Conservation (phyloP, 2,888 invertebrate species). For the Perizoma affinitatum region DNA sequence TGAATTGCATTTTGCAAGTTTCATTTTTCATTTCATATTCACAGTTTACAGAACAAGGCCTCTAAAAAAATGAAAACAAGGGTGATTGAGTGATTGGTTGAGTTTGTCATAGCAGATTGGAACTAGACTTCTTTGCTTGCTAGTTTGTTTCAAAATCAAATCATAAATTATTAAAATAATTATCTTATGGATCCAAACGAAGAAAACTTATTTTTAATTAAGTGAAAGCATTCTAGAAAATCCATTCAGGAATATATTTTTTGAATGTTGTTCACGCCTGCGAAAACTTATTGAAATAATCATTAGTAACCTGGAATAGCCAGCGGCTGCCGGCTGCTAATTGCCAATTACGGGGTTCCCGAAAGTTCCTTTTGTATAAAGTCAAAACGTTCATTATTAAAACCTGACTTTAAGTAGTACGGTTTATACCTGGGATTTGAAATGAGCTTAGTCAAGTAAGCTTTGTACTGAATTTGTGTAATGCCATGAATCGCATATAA, state of each 20-base stretch:
- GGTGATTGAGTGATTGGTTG: too few species aligned
- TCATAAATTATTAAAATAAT: too few species aligned
- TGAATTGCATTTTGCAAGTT: not conserved
- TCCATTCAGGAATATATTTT: slow-evolving; percentile 12
- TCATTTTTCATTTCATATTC: too few species aligned
- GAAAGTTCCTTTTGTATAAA: slow-evolving; percentile 46
- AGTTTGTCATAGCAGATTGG: too few species aligned
- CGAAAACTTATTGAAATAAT: slow-evolving; percentile 33
- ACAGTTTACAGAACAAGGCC: too few species aligned
- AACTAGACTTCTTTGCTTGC: too few species aligned
- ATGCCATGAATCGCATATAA: not conserved
- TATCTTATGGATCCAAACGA: too few species aligned
- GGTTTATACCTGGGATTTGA: slow-evolving; percentile 3
- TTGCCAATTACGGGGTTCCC: slow-evolving; percentile 57
- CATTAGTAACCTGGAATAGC: slow-evolving; percentile 38
- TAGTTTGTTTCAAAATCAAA: too few species aligned
- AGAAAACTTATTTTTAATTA: too few species aligned
- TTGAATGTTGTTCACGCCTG: slow-evolving; percentile 12
- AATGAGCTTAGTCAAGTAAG: not conserved
- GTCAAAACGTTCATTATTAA: slow-evolving; percentile 34
- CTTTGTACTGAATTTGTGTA: not conserved
- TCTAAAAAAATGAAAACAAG: too few species aligned
- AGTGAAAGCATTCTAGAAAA: not conserved
- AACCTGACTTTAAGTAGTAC: not conserved
- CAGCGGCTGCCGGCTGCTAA: slow-evolving; percentile 51